Evolutionary conservation across 1,140 invertebrate genomes (phyloP), one percentile per base, ranked within the genome.

Genomic region (Drosophila nannoptera): DNA sequence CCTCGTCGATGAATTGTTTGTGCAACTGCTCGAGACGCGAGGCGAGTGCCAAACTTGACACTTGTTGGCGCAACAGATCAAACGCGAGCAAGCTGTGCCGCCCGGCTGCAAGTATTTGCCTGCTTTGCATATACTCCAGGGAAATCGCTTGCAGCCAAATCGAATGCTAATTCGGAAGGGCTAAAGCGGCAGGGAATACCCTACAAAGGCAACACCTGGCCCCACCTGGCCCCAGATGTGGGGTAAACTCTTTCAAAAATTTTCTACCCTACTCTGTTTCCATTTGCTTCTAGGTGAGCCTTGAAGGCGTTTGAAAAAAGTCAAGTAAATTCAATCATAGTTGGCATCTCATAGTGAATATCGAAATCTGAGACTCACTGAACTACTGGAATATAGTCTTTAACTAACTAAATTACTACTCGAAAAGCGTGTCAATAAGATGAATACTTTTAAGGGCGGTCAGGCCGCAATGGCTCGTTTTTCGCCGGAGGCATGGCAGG

Each of bases 1-100:
- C 74, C 78, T 69, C 45, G 60, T 8, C 45, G 45, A 31, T 40
- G 36, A 45, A 43, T 35, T 81, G 60, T 81, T 81, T 81, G 61
- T 40, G 40, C 12, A 67, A 46, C 29, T 58, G 40, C n/a, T 52
- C 63, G 54, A 46, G 43, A 36, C 38, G 46, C 63, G 48, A 66
- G 42, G 54, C 38, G 8, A 64, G 67, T 68, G 49, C 63, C 5
- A 52, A 65, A 50, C 60, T 60, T 67, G 71, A 83, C 65, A 64
- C 73, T 64, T 73, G 61, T 72, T 76, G 73, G 60, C 66, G 69
- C 65, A 76, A 42, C 22, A 78, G 81, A 83, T 83, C 81, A 83
- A 83, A 83, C 52, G 43, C 7, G 22, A 5, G n/a, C 14, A 75
- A 67, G 67, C 70, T 78, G 76, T 62, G 42, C n/a, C 22, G 22